Conservation (phyloP, 2,888 invertebrate species). For the Netelia fuscicornis region DNA sequence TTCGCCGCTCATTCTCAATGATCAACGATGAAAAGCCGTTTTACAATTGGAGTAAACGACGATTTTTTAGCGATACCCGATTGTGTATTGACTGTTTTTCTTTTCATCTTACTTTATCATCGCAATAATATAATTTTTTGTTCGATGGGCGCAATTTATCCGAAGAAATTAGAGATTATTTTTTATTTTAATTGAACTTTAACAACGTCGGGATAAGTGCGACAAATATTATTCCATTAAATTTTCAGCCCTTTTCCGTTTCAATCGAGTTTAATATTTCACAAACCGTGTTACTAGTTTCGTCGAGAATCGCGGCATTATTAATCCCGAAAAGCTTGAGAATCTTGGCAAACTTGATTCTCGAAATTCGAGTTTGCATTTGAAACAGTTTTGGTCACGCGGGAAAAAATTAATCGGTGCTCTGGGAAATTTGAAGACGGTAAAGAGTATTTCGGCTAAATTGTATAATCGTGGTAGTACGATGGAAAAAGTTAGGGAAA, state of each 20-base stretch:
- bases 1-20: not conserved
- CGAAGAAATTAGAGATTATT: too few relatives aligned
- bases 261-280: not conserved
- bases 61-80: not conserved
- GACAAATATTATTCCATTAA: not conserved
- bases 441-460: slow-evolving; percentile 34
- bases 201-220: too few relatives aligned
- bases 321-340: not conserved
- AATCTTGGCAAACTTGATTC: not conserved
- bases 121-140: too few relatives aligned
- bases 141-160: too few relatives aligned
- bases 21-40: not conserved
- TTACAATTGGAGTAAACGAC: not conserved
- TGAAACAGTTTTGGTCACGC: not conserved
- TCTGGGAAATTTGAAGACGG: slow-evolving; percentile 57
- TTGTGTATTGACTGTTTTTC: too few relatives aligned
- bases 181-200: too few relatives aligned
- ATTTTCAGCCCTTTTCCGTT: not conserved
- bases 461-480: slow-evolving; percentile 7
- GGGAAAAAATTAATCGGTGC: slow-evolving; percentile 35
- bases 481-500: not conserved
- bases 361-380: not conserved
- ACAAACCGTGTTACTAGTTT: not conserved
- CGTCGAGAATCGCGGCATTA: not conserved
- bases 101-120: too few relatives aligned